These are phyloP conservation scores for Leptatherina wallacei DNA, from an alignment of 2,797 vertebrate genomes.

Conservation along the genomic window DNA sequence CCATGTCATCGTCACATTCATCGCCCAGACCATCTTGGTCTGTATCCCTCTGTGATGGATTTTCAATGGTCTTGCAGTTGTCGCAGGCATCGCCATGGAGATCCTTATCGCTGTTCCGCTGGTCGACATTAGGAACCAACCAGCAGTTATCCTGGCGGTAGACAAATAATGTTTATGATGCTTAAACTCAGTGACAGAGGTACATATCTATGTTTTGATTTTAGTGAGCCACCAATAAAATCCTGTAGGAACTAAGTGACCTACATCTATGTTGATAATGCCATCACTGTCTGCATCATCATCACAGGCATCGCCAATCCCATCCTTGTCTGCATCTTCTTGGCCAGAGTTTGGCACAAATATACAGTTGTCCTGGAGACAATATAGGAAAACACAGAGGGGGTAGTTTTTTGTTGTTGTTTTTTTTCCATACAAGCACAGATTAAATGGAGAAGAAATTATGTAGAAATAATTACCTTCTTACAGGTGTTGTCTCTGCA, in stretches of 20 bases:
- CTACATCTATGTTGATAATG: slow-evolving; percentile 90
- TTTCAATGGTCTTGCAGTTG: slow-evolving; percentile 88
- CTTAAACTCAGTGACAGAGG: not conserved
- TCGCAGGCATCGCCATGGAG: slow-evolving; percentile 94
- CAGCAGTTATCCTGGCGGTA: slow-evolving; percentile 93
- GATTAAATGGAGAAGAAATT: not conserved
- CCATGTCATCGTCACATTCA: slow-evolving; percentile 96
- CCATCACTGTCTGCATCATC: slow-evolving; percentile 94
- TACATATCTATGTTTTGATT: not conserved
- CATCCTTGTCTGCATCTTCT: slow-evolving; percentile 94
- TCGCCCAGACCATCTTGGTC: slow-evolving; percentile 94
- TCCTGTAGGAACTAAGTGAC: slow-evolving; percentile 11
- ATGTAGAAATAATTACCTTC: slow-evolving; percentile 80
- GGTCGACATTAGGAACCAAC: slow-evolving; percentile 89
- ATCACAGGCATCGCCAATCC: slow-evolving; percentile 92
- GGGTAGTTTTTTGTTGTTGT: not conserved
- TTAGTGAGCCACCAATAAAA: not conserved
- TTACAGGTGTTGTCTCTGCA: slow-evolving; percentile 89
- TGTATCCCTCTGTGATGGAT: slow-evolving; percentile 93
- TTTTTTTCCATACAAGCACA: not conserved
- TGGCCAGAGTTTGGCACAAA: slow-evolving; percentile 97
- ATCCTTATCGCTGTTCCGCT: slow-evolving; percentile 93
- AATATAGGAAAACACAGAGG: slow-evolving; percentile 12
- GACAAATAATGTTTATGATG: slow-evolving; percentile 1
- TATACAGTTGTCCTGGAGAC: slow-evolving; percentile 93